Conservation (phyloP, 2,113 vertebrate genomes). For the Callospermophilus lateralis region DNA sequence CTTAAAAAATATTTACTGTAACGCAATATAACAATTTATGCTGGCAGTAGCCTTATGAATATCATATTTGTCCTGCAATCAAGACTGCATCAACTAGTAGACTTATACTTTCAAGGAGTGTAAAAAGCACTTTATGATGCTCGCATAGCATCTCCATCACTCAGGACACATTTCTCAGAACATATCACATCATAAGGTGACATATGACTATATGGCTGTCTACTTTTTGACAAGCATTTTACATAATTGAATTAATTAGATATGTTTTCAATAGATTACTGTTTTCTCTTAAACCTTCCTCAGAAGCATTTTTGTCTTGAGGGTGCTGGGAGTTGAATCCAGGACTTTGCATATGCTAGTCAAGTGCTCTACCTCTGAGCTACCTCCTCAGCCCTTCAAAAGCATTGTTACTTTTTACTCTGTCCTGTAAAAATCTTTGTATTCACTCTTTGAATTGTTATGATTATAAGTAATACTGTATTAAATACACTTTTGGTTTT, state of each 20-base stretch:
- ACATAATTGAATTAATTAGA: background rate
- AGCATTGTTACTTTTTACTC: background rate
- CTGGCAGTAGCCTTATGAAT: background rate
- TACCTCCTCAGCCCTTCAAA: background rate
- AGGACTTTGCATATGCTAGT: background rate
- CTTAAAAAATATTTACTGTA: background rate
- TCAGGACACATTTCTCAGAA: background rate
- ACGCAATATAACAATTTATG: background rate
- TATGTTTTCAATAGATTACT: background rate
- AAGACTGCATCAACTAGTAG: background rate
- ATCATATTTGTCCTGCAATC: background rate
- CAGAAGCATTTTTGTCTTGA: background rate
- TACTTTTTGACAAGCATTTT: background rate
- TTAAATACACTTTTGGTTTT: background rate
- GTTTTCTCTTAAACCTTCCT: background rate
- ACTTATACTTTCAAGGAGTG: background rate
- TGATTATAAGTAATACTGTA: background rate
- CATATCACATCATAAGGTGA: background rate
- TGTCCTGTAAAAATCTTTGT: constrained; percentile 22
- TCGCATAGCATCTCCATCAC: no score
- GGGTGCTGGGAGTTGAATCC: no score
- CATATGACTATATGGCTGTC: background rate
- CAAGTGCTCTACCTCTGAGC: background rate
- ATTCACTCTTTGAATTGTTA: background rate
- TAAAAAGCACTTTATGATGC: background rate